phyloP scores from a whole-genome alignment of 2,797 vertebrate species.

The Parambassis ranga region DNA sequence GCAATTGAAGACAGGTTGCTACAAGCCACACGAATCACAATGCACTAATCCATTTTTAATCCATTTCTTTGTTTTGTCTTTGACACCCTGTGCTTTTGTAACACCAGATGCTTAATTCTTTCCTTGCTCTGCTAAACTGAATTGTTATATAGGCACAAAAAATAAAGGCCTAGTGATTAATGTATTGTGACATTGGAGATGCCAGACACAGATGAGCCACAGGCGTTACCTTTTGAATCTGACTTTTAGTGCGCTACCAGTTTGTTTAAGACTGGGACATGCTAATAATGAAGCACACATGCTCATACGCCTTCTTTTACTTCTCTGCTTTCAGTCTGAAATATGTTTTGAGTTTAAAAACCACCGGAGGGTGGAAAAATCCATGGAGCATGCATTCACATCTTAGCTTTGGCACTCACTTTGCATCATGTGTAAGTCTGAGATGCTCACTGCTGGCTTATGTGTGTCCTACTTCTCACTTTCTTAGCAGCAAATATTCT shows the following conservation, averaged over 20 bases:
- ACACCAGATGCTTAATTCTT: constrained; percentile 32
- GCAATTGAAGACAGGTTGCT: constrained; percentile 14
- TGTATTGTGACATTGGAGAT: constrained; percentile 19
- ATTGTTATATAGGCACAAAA: constrained; percentile 40
- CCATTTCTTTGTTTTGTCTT: constrained; percentile 35
- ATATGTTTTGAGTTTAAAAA: constrained; percentile 55
- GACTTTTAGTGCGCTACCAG: constrained; percentile 20
- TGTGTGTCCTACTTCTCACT: constrained; percentile 40
- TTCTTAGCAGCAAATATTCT: constrained; percentile 7
- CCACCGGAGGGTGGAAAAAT: constrained; percentile 60
- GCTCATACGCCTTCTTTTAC: neutral
- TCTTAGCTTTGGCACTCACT: constrained; percentile 46
- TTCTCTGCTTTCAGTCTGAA: constrained; percentile 43
- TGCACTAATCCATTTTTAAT: constrained; percentile 42
- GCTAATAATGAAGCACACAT: too few relatives aligned
- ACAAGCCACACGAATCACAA: neutral
- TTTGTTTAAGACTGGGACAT: constrained; percentile 1
- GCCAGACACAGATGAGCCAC: constrained; percentile 26
- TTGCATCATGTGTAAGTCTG: constrained; percentile 58
- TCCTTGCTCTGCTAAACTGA: constrained; percentile 7
- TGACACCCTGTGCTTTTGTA: constrained; percentile 30
- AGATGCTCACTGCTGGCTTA: constrained; percentile 37
- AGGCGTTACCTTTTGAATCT: constrained; percentile 31
- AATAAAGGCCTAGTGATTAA: constrained; percentile 35
- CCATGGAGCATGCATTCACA: constrained; percentile 37